Evolutionary conservation across 2,888 invertebrate species (phyloP).

Genomic region (Chymomyza procnemis): DNA sequence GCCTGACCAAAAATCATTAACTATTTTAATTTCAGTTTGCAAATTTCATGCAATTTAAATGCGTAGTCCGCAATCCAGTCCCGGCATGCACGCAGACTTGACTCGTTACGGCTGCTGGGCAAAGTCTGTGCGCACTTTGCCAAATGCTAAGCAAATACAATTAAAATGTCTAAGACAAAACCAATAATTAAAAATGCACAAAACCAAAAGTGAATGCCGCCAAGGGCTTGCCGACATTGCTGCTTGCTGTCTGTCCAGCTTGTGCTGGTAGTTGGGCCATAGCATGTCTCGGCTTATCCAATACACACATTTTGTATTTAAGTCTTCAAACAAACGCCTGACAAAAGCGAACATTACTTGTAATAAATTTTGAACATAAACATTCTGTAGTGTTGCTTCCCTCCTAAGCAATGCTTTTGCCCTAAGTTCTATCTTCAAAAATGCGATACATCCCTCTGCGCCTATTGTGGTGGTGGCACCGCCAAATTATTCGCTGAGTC

Average conservation of each 20-base stretch:
- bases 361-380: no score
- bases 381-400: no score
- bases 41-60: conserved; percentile 72
- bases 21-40: conserved; percentile 71
- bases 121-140: conserved; percentile 45
- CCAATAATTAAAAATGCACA: conserved; percentile 72
- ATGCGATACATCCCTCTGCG: no score
- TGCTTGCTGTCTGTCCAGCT: not conserved
- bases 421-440: no score
- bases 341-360: no score
- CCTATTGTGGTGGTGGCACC: no score
- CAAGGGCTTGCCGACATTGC: not conserved
- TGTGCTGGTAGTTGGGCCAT: not conserved
- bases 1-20: conserved; percentile 70
- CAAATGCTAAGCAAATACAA: conserved; percentile 67
- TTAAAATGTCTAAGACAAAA: conserved; percentile 70
- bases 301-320: no score
- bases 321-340: no score
- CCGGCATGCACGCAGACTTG: conserved; percentile 1
- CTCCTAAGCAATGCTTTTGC: no score
- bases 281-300: no score
- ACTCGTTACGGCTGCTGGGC: conserved; percentile 1
- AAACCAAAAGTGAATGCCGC: conserved; percentile 48
- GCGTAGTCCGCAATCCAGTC: conserved; percentile 33
- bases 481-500: no score